phyloP scores from a whole-genome alignment of 1,140 invertebrate genomes.

The Plectus sambesii region DNA sequence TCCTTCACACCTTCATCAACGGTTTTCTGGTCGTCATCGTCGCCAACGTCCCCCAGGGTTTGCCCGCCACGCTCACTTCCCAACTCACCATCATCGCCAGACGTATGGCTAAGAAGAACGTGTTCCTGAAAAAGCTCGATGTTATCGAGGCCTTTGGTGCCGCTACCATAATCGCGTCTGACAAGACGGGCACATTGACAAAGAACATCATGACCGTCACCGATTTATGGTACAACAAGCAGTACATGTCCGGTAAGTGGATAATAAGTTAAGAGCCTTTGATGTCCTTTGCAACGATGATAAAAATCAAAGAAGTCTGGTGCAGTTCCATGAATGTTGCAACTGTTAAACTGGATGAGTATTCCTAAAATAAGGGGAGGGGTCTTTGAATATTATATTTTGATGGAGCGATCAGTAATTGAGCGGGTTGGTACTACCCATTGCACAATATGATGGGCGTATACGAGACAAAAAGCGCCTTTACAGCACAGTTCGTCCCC shows the following conservation, averaged over 20 bases:
- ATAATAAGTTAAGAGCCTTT: no score
- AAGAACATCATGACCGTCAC: constrained; percentile 96
- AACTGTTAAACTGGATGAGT: no score
- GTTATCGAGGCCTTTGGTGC: constrained; percentile 49
- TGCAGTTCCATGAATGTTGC: no score
- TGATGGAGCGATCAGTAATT: no score
- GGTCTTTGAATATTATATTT: no score
- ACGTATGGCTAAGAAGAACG: constrained; percentile 50
- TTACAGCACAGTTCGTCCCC: no score
- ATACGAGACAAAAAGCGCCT: no score
- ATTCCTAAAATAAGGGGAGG: no score
- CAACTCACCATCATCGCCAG: constrained; percentile 51
- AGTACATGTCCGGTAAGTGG: constrained; percentile 32
- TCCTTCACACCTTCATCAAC: constrained; percentile 30
- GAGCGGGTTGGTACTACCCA: no score
- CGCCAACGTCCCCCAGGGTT: constrained; percentile 37
- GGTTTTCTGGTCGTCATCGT: constrained; percentile 29
- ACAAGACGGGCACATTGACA: constrained; percentile 97
- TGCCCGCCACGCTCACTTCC: constrained; percentile 51
- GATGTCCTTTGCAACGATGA: no score
- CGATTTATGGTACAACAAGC: constrained; percentile 36
- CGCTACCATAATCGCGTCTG: constrained; percentile 63
- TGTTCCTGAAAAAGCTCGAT: constrained; percentile 50
- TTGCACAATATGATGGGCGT: no score
- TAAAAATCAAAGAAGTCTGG: no score